These are phyloP conservation scores for Semnopithecus entellus DNA, from an alignment of 2,113 vertebrate genomes.

Conservation along the genomic window DNA sequence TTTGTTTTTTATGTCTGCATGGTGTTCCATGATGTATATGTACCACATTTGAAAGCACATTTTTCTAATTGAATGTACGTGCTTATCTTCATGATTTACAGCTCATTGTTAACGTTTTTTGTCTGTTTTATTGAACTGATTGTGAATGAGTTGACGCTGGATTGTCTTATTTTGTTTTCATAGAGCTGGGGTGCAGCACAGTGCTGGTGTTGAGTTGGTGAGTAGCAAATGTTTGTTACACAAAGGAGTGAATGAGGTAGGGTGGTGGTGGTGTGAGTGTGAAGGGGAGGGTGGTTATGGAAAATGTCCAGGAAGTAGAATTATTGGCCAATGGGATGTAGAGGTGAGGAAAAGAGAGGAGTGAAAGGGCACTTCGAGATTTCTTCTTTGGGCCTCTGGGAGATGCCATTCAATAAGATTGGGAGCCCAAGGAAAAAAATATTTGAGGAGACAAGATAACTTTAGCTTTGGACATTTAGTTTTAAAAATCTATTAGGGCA, in stretches of 20 bases:
- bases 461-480: background rate
- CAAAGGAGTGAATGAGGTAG: background rate
- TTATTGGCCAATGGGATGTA: too few relatives aligned
- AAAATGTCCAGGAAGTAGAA: background rate
- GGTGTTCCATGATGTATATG: too few relatives aligned
- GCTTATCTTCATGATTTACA: background rate
- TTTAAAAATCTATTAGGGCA: background rate
- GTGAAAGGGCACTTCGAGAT: background rate
- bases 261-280: background rate
- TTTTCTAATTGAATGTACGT: background rate
- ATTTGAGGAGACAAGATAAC: background rate
- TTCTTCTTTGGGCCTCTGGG: background rate
- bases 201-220: background rate
- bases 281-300: background rate
- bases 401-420: background rate
- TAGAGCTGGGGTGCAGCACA: background rate
- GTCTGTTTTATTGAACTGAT: background rate
- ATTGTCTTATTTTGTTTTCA: background rate
- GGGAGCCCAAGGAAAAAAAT: background rate
- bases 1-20: too few relatives aligned
- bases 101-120: background rate
- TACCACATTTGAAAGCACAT: background rate
- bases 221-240: background rate
- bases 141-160: background rate
- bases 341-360: background rate